Base-by-base conservation (phyloP, 1,140 invertebrate species). In the Macrotrachela quadricornifera region DNA sequence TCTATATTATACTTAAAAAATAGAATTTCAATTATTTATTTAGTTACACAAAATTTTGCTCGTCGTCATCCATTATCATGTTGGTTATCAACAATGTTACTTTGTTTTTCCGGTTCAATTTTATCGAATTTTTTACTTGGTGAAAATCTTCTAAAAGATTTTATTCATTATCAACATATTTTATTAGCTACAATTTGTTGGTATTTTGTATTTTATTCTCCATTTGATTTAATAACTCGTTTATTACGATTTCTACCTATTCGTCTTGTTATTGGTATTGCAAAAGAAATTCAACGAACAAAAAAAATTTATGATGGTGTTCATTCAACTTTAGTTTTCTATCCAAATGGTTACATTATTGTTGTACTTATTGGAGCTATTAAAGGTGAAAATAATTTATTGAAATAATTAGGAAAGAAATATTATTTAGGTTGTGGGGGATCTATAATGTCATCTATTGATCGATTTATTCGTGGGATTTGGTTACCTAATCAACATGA, bases 401-500 rank as follows among this genome's bases (percentile, higher is more conserved):
- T 42, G 12, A 13, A 13, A 14, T 42, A 14, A 14, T 15, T 10
- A 14, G 4, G 4, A 42, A 14, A 14, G 3, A 42, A 4, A 14
- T 14, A 43, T 21, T n/a, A 54, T 53, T 40, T 50, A 55, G 65
- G 68, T 51, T 59, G 62, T 60, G 66, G 65, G 41, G 65, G 67
- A 60, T 60, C 57, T 8, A 49, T 67, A 13, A 68, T 69, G 58
- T 64, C 62, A 57, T 58, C 61, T 18, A 60, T 67, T 59, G 67
- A 71, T 58, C 57, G 73, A 57, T 75, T 97, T 1, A 79, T 95
- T 57, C 77, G 92, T 56, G 92, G 92, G 17, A 81, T 88, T 16
- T 97, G 92, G 91, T 86, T 90, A 44, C 92, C 92, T 11, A 84
- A 82, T 6, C 83, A 87, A n/a, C 87, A 95, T 78, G 92, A 97